Evolutionary conservation across 2,797 vertebrate genomes (phyloP).

Genomic region (Sebastes melanostomus): DNA sequence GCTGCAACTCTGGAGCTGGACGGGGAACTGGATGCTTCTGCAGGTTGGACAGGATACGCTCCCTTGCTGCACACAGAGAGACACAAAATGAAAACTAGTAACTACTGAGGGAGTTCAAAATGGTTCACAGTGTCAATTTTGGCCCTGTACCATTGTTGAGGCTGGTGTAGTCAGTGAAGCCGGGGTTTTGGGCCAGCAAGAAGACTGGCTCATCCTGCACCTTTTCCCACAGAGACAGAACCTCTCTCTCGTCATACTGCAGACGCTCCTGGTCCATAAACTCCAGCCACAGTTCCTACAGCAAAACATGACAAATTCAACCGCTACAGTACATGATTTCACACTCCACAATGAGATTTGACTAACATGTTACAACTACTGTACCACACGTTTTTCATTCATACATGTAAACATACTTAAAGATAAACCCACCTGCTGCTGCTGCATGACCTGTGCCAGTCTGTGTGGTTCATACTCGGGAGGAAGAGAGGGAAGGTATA

Average conservation of each 20-base stretch:
- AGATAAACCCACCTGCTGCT: slow-evolving; percentile 80
- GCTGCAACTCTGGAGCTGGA: slow-evolving; percentile 79
- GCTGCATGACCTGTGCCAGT: slow-evolving; percentile 95
- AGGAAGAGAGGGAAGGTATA: slow-evolving; percentile 92
- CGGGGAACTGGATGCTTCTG: slow-evolving; percentile 88
- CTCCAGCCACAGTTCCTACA: slow-evolving; percentile 94
- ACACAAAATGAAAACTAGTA: background rate
- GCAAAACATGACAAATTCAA: slow-evolving; percentile 6
- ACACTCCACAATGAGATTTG: background rate
- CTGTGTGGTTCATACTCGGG: slow-evolving; percentile 92
- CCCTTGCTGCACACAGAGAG: slow-evolving; percentile 81
- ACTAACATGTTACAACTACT: background rate
- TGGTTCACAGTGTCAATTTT: background rate
- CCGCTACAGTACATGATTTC: background rate
- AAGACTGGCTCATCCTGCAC: slow-evolving; percentile 84
- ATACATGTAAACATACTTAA: background rate
- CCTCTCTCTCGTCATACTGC: slow-evolving; percentile 89
- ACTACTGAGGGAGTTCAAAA: background rate
- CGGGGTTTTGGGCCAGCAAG: slow-evolving; percentile 72
- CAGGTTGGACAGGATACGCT: slow-evolving; percentile 89
- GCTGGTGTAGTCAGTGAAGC: slow-evolving; percentile 85
- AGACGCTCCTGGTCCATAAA: slow-evolving; percentile 92
- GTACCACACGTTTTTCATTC: background rate
- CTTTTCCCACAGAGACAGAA: slow-evolving; percentile 87
- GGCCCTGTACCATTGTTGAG: slow-evolving; percentile 83